These are phyloP conservation scores for Lagenorhynchus albirostris DNA, from an alignment of 2,113 vertebrate species.

Conservation along the genomic window DNA sequence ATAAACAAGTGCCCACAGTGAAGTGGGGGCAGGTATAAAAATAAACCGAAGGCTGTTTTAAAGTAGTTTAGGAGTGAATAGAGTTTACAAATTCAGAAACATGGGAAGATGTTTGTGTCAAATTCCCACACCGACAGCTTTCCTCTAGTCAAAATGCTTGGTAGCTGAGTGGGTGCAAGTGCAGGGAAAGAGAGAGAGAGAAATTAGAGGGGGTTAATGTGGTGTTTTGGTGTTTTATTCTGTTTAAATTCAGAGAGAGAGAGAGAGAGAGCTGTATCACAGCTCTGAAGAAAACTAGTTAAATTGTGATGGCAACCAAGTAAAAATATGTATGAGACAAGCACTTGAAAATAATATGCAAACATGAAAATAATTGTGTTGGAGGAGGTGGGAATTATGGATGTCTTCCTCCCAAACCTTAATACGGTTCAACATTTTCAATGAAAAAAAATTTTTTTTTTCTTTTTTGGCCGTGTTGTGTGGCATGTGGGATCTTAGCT, in stretches of 20 bases:
- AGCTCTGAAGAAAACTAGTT: conserved; percentile 29
- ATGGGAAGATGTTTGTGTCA: conserved; percentile 65
- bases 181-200: conserved; percentile 9
- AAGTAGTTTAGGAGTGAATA: conserved; percentile 36
- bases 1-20: conserved; percentile 51
- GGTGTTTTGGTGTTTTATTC: conserved; percentile 43
- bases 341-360: not conserved
- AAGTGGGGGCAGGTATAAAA: conserved; percentile 56
- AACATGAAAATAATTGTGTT: not conserved
- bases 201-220: conserved; percentile 26
- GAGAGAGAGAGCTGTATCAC: not conserved
- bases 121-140: conserved; percentile 66
- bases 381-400: not conserved
- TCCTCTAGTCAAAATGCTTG: conserved; percentile 50
- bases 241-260: conserved; percentile 38
- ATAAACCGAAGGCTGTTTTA: conserved; percentile 48
- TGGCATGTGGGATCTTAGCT: not conserved
- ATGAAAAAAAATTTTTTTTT: not conserved
- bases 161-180: conserved; percentile 60
- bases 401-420: not conserved
- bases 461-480: too few species aligned
- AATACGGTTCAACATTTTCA: not conserved
- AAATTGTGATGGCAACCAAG: not conserved
- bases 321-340: not conserved
- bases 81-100: conserved; percentile 73